Conservation (phyloP, 2,797 vertebrate genomes). For the Limnodromus scolopaceus region DNA sequence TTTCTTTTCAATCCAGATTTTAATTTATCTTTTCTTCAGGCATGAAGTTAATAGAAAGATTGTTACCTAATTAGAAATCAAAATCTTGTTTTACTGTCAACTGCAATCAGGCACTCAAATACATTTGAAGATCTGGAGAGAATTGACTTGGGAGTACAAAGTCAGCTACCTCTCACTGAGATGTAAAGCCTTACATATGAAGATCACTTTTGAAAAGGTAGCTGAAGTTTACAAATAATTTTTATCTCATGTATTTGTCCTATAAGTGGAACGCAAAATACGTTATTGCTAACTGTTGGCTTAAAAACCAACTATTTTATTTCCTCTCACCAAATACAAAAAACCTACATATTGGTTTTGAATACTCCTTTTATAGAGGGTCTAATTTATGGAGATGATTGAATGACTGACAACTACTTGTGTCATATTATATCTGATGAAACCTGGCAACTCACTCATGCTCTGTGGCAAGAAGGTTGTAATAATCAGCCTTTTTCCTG, state of each 20-base stretch:
- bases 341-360: not conserved
- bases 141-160: not conserved
- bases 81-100: not conserved
- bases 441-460: not conserved
- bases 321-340: not conserved
- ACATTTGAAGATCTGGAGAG: not conserved
- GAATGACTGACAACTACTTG: not conserved
- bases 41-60: constrained; percentile 29
- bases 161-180: not conserved
- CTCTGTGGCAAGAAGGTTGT: not conserved
- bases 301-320: not conserved
- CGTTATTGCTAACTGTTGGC: not conserved
- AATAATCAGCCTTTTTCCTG: not conserved
- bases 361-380: not conserved
- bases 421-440: not conserved
- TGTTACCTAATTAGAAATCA: constrained; percentile 52
- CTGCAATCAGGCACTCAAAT: not conserved
- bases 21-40: constrained; percentile 31
- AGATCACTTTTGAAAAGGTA: not conserved
- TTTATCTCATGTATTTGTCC: not conserved
- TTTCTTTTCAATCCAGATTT: constrained; percentile 53
- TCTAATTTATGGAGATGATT: not conserved
- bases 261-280: not conserved
- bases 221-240: not conserved
- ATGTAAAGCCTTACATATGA: not conserved